Evolutionary conservation across 2,797 vertebrate genomes (phyloP).

Genomic region (Nothura maculosa): DNA sequence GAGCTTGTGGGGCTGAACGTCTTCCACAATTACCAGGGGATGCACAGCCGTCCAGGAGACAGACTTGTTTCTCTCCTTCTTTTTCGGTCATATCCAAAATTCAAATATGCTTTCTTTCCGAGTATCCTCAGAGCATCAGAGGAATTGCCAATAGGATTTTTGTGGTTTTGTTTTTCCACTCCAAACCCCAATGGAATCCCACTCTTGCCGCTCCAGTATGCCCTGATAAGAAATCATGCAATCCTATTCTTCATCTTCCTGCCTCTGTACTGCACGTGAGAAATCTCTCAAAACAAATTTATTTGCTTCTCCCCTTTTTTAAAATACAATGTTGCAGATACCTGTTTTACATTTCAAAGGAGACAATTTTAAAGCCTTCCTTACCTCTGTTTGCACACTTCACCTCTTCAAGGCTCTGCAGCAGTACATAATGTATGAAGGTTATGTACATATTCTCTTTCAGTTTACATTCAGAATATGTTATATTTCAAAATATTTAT

Average conservation of each 20-base stretch:
- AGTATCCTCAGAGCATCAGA: neutral
- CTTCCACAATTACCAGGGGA: fast-evolving
- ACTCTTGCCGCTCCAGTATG: neutral
- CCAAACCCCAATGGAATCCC: neutral
- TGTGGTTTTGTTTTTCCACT: neutral
- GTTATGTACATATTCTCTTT: neutral
- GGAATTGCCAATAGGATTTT: neutral
- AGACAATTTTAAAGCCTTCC: neutral
- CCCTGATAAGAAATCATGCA: neutral
- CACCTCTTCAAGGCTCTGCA: neutral
- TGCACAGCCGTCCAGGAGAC: fast-evolving
- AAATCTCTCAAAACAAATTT: neutral
- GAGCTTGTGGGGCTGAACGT: neutral
- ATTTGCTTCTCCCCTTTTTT: neutral
- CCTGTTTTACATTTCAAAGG: neutral
- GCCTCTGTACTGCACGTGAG: neutral
- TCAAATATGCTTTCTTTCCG: neutral
- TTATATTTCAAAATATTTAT: constrained; percentile 8
- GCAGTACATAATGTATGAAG: neutral
- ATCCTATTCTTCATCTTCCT: neutral
- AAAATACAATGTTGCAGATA: neutral
- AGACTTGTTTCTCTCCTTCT: neutral
- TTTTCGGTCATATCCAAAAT: neutral
- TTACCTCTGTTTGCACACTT: neutral
- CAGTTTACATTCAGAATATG: neutral